These are phyloP conservation scores for Tachuris rubrigastra DNA, from an alignment of 2,113 vertebrate genomes.

Conservation along the genomic window DNA sequence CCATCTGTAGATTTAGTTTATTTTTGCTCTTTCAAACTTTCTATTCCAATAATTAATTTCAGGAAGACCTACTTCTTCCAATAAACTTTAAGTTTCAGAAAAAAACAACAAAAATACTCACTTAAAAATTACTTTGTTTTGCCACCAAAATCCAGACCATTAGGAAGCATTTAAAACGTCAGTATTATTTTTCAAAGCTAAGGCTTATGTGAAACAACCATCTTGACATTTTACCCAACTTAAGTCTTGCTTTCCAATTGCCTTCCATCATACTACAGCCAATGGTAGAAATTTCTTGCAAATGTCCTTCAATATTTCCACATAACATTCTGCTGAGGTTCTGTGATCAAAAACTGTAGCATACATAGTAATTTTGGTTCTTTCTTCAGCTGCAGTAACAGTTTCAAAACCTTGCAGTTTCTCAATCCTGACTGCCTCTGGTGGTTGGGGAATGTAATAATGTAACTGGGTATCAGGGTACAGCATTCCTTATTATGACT, in stretches of 20 bases:
- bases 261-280: background rate
- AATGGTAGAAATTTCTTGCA: background rate
- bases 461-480: background rate
- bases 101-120: background rate
- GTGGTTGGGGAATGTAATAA: background rate
- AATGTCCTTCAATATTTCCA: background rate
- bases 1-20: background rate
- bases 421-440: background rate
- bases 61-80: background rate
- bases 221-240: background rate
- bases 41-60: background rate
- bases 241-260: background rate
- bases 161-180: background rate
- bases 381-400: background rate
- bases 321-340: background rate
- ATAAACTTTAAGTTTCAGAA: background rate
- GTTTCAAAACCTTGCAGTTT: background rate
- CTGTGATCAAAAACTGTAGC: background rate
- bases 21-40: background rate
- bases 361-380: background rate
- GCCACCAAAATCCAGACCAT: background rate
- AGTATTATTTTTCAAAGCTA: background rate
- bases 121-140: background rate
- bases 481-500: background rate
- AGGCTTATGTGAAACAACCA: background rate